Evolutionary conservation across 2,797 vertebrate genomes (phyloP).

Genomic region (Hafferia zeledoni): DNA sequence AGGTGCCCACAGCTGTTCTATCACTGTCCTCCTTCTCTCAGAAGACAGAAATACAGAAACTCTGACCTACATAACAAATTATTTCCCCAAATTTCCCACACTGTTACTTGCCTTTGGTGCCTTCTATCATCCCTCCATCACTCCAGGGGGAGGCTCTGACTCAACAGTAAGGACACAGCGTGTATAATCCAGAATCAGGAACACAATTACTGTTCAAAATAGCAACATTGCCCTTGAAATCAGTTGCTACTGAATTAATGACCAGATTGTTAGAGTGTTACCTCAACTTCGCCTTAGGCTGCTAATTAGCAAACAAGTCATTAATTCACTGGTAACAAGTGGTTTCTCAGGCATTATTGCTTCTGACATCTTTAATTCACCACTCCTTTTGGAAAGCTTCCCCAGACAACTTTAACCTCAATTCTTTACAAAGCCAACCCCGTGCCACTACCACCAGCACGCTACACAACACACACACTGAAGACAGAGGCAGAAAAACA

Average conservation of each 20-base stretch:
- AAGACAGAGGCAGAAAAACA: background rate
- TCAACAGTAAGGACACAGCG: background rate
- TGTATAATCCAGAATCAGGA: slow-evolving; percentile 18
- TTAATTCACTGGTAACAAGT: slow-evolving; percentile 69
- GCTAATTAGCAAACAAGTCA: slow-evolving; percentile 73
- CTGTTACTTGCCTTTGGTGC: background rate
- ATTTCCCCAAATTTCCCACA: background rate
- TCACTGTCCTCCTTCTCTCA: background rate
- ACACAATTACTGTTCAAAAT: slow-evolving; percentile 62
- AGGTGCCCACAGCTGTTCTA: background rate
- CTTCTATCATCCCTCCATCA: background rate
- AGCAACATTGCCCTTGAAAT: slow-evolving; percentile 65
- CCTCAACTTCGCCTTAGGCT: slow-evolving; percentile 61
- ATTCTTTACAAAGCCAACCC: background rate
- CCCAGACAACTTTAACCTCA: slow-evolving; percentile 36
- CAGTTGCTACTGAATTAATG: slow-evolving; percentile 68
- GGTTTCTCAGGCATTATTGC: slow-evolving; percentile 60
- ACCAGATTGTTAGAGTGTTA: slow-evolving; percentile 57
- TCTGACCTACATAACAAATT: background rate
- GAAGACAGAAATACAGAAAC: background rate
- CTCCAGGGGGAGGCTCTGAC: background rate
- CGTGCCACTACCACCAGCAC: background rate
- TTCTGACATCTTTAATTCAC: slow-evolving; percentile 56
- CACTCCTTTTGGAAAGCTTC: slow-evolving; percentile 28
- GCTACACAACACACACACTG: background rate